Conservation (phyloP, 2,113 vertebrate species). For the Neodontobutis hainanensis region DNA sequence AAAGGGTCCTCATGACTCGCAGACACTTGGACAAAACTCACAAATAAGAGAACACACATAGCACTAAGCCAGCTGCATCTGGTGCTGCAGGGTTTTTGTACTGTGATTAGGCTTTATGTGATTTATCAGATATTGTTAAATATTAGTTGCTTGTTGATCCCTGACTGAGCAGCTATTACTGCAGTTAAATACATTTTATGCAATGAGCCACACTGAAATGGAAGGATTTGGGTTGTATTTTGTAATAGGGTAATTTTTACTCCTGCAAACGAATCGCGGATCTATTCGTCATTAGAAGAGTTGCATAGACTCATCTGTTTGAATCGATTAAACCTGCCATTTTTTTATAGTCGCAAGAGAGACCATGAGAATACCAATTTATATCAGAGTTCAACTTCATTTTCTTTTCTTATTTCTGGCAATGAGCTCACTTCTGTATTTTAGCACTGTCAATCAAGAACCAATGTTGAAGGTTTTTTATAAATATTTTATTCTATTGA, state of each 20-base stretch:
- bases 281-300: slow-evolving; percentile 19
- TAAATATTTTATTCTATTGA: too few relatives aligned
- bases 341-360: slow-evolving; percentile 29
- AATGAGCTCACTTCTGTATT: neutral
- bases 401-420: neutral
- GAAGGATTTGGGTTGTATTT: slow-evolving; percentile 13
- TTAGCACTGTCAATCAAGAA: neutral
- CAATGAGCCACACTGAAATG: slow-evolving; percentile 5
- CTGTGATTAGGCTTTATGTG: slow-evolving; percentile 24
- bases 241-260: slow-evolving; percentile 11
- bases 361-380: slow-evolving; percentile 19
- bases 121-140: slow-evolving; percentile 32
- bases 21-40: slow-evolving; percentile 3
- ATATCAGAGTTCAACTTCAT: neutral
- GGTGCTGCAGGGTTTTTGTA: slow-evolving; percentile 32
- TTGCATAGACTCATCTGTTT: slow-evolving; percentile 21
- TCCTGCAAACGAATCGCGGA: neutral
- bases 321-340: slow-evolving; percentile 14
- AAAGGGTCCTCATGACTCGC: slow-evolving; percentile 65
- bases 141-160: slow-evolving; percentile 31
- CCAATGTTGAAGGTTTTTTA: neutral
- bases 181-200: slow-evolving; percentile 9
- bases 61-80: neutral
- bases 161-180: slow-evolving; percentile 15
- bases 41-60: neutral